A percentile compares a stretch with the other conserved stretches of the same genome.
Evolutionary conservation across 2,797 vertebrate genomes (phyloP).

Genomic region (Anguilla pacifica): DNA sequence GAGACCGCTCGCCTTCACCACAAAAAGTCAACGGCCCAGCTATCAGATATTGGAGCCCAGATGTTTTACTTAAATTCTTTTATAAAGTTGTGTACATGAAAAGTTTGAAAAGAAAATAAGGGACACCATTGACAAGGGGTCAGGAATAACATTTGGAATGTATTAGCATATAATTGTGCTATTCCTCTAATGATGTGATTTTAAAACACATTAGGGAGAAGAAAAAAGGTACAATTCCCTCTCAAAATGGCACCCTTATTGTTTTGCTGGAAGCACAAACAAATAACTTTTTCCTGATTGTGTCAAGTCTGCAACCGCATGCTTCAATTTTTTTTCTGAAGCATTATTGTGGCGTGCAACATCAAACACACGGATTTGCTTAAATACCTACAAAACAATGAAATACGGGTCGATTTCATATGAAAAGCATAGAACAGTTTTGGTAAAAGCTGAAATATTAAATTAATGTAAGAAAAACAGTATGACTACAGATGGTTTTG

Average conservation of each 20-base stretch:
- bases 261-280: slow-evolving; percentile 13
- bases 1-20: neutral
- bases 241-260: slow-evolving; percentile 9
- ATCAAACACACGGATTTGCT: neutral
- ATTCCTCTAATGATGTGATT: neutral
- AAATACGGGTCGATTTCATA: neutral
- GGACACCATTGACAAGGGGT: neutral
- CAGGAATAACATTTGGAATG: slow-evolving; percentile 14
- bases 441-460: neutral
- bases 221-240: slow-evolving; percentile 1
- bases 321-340: slow-evolving; percentile 9
- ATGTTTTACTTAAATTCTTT: neutral
- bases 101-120: neutral
- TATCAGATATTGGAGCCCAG: slow-evolving; percentile 5
- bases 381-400: neutral
- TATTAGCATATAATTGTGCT: slow-evolving; percentile 23
- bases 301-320: slow-evolving; percentile 6
- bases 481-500: slow-evolving; percentile 10
- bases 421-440: slow-evolving; percentile 15
- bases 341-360: slow-evolving; percentile 3
- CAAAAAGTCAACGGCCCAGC: slow-evolving; percentile 14
- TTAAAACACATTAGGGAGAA: slow-evolving; percentile 22
- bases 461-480: neutral
- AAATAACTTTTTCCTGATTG: slow-evolving; percentile 24
- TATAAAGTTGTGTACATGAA: neutral